Evolutionary conservation across 2,113 vertebrate genomes (phyloP).

Genomic region (Pedetes capensis): DNA sequence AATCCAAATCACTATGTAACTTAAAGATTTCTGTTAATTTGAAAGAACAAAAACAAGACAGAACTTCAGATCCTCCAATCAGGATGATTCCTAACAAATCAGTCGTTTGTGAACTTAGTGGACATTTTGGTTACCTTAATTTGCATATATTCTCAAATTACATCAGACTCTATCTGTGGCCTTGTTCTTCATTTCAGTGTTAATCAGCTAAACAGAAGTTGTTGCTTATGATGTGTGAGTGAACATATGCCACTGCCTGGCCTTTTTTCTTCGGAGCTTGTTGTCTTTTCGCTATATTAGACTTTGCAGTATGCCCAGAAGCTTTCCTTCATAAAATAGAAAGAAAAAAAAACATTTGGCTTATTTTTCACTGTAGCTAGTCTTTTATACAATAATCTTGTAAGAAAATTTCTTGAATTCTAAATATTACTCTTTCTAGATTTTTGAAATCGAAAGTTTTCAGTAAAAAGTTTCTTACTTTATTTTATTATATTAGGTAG

Average conservation of each 20-base stretch:
- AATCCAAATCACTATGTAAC: slow-evolving; percentile 75
- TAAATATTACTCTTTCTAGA: slow-evolving; percentile 99
- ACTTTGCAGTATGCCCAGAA: slow-evolving; percentile 96
- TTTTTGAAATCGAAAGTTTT: slow-evolving; percentile 99
- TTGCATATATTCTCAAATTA: slow-evolving; percentile 81
- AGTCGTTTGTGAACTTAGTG: slow-evolving; percentile 82
- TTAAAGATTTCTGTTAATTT: slow-evolving; percentile 73
- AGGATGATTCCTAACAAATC: slow-evolving; percentile 82
- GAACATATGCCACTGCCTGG: slow-evolving; percentile 89
- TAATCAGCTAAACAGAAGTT: slow-evolving; percentile 89
- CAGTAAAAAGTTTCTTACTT: slow-evolving; percentile 99
- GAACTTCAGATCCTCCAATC: slow-evolving; percentile 79
- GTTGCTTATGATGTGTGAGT: slow-evolving; percentile 90
- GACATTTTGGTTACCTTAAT: slow-evolving; percentile 82
- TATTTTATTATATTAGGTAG: slow-evolving; percentile 99
- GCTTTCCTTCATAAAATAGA: slow-evolving; percentile 97
- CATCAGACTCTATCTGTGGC: slow-evolving; percentile 90
- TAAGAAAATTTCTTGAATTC: slow-evolving; percentile 99
- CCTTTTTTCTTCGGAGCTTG: slow-evolving; percentile 89
- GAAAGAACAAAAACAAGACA: slow-evolving; percentile 83
- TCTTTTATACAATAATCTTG: slow-evolving; percentile 99
- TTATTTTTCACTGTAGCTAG: slow-evolving; percentile 99
- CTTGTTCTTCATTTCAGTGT: slow-evolving; percentile 96
- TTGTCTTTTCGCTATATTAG: slow-evolving; percentile 94
- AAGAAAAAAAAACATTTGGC: slow-evolving; percentile 99